Evolutionary conservation across 1,140 invertebrate genomes (phyloP).

Genomic region (Xylocopa sonorina): DNA sequence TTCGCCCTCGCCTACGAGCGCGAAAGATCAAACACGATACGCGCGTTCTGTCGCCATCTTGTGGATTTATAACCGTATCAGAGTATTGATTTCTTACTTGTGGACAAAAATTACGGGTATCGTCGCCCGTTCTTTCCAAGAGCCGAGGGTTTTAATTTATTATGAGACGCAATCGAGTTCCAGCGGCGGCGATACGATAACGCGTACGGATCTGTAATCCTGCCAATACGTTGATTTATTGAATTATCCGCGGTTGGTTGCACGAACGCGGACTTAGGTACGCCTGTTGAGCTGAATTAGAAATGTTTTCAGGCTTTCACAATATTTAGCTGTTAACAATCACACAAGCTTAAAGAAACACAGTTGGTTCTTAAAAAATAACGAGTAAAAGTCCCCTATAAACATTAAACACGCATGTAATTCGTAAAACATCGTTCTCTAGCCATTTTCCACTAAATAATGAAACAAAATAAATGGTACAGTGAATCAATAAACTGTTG

Average conservation of each 20-base stretch:
- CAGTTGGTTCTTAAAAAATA: no score
- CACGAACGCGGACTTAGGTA: not conserved
- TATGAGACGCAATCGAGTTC: conserved; percentile 10
- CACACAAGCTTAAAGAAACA: no score
- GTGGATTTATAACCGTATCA: conserved; percentile 44
- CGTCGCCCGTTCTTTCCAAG: not conserved
- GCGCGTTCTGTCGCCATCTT: conserved; percentile 45
- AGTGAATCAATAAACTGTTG: no score
- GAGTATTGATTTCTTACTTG: conserved; percentile 51
- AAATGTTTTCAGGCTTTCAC: not conserved
- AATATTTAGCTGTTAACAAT: not conserved
- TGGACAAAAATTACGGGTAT: conserved; percentile 42
- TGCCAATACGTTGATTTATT: conserved; percentile 1
- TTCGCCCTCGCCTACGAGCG: not conserved
- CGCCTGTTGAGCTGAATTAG: no score
- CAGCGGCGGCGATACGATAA: not conserved
- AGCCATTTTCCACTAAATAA: no score
- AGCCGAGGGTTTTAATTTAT: conserved; percentile 28
- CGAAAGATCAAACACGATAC: conserved; percentile 41
- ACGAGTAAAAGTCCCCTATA: no score
- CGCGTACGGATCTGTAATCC: not conserved
- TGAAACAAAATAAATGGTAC: no score
- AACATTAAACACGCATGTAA: no score
- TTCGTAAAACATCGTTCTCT: no score
- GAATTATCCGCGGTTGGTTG: not conserved